A percentile compares a stretch with the other conserved stretches of the same genome.
These are phyloP conservation scores for Zeus faber DNA, from an alignment of 2,113 vertebrate species.

Conservation along the genomic window DNA sequence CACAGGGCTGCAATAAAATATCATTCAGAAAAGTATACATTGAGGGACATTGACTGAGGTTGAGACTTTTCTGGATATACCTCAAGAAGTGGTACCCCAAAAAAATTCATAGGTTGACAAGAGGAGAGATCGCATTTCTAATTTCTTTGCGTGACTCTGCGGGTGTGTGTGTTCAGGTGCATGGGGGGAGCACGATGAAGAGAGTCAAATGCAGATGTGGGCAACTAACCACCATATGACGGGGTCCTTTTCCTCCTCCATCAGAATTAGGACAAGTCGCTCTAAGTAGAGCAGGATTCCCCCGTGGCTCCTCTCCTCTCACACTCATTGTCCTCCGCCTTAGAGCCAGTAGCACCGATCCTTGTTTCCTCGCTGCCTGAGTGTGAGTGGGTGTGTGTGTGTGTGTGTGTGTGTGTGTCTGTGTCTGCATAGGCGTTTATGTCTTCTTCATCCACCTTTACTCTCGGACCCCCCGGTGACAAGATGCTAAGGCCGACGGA, in stretches of 20 bases:
- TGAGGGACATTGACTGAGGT: no score
- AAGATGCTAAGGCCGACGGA: slow-evolving; percentile 68
- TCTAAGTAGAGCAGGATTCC: slow-evolving; percentile 72
- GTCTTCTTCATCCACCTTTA: no score
- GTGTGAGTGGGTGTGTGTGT: neutral
- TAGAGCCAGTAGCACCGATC: slow-evolving; percentile 28
- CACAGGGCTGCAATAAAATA: no score
- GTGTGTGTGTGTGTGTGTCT: slow-evolving; percentile 19
- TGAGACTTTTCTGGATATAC: no score
- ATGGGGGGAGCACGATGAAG: neutral
- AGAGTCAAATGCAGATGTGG: neutral
- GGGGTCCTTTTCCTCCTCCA: slow-evolving; percentile 44
- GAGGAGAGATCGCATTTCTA: no score
- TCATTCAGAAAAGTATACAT: no score
- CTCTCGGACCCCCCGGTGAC: no score
- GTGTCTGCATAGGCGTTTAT: neutral
- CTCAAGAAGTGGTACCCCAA: no score
- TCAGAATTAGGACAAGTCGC: slow-evolving; percentile 69
- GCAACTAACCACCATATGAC: neutral
- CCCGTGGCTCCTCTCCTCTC: slow-evolving; percentile 53
- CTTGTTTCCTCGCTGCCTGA: neutral
- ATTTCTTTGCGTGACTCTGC: slow-evolving; percentile 13
- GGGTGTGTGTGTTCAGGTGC: slow-evolving; percentile 1
- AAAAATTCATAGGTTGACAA: no score
- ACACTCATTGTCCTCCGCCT: slow-evolving; percentile 37